phyloP scores from a whole-genome alignment of 1,140 invertebrate genomes.

The Magallana ariakensis region DNA sequence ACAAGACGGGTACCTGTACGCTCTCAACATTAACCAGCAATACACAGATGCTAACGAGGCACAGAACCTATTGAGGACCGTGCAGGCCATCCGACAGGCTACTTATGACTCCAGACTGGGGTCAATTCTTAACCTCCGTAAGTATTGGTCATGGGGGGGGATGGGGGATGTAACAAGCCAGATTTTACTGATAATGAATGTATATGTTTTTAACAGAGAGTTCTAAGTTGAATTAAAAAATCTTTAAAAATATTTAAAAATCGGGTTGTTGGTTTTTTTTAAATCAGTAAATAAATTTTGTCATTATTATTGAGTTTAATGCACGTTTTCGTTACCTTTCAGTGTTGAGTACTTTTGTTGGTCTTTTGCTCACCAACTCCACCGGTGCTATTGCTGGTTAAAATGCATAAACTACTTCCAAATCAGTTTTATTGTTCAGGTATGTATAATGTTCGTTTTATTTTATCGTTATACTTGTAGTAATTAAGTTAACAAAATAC shows the following conservation, averaged over 20 bases:
- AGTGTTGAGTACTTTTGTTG: background rate
- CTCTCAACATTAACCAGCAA: background rate
- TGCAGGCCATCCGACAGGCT: background rate
- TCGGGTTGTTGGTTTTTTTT: no score
- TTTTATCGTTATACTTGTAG: no score
- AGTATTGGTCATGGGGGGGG: background rate
- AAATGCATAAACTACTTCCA: background rate
- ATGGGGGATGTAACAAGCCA: no score
- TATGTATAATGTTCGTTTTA: no score
- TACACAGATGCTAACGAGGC: conserved; percentile 6
- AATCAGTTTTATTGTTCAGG: background rate
- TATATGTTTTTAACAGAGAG: no score
- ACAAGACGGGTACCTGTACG: conserved; percentile 8
- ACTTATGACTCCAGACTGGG: conserved; percentile 3
- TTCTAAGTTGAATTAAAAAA: no score
- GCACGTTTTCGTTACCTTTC: background rate
- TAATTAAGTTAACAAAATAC: no score
- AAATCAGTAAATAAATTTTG: no score
- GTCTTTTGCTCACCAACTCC: background rate
- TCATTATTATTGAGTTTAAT: no score
- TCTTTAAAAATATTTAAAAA: no score
- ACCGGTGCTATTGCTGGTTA: conserved; percentile 5
- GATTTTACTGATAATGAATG: no score
- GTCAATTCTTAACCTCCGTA: background rate
- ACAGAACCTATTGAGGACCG: conserved; percentile 1